Evolutionary conservation across 2,797 vertebrate genomes (phyloP).

Genomic region (Okamejei kenojei): DNA sequence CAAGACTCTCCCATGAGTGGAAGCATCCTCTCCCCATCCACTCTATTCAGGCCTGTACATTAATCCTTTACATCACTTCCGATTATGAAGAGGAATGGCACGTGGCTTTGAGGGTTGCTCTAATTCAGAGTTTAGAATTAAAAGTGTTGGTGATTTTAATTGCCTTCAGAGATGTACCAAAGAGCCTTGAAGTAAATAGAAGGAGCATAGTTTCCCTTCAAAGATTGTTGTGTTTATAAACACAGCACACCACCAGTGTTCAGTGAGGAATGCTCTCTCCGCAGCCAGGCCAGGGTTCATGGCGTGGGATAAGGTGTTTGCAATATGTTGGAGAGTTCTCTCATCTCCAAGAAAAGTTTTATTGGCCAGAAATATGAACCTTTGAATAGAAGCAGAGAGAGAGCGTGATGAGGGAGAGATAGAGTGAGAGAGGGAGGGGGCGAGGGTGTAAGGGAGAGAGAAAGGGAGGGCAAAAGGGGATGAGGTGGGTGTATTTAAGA

Average conservation of each 20-base stretch:
- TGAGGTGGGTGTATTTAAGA: too few relatives aligned
- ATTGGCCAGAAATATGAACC: neutral
- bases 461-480: too few relatives aligned
- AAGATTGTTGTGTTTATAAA: neutral
- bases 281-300: neutral
- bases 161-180: neutral
- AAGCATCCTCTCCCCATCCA: too few relatives aligned
- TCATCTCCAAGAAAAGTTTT: neutral
- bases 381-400: neutral
- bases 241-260: neutral
- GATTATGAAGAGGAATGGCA: neutral
- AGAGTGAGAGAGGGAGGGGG: too few relatives aligned
- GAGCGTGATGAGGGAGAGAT: neutral
- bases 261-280: neutral
- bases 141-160: neutral
- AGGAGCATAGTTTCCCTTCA: neutral
- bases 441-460: too few relatives aligned
- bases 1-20: too few relatives aligned
- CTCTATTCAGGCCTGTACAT: neutral
- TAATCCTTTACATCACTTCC: neutral
- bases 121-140: neutral
- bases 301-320: neutral
- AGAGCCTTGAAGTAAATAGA: neutral
- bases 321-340: neutral
- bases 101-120: neutral